A percentile compares a stretch with the other conserved stretches of the same genome.
phyloP scores from a whole-genome alignment of 1,140 invertebrate species.

The Drosophila chauvacae region DNA sequence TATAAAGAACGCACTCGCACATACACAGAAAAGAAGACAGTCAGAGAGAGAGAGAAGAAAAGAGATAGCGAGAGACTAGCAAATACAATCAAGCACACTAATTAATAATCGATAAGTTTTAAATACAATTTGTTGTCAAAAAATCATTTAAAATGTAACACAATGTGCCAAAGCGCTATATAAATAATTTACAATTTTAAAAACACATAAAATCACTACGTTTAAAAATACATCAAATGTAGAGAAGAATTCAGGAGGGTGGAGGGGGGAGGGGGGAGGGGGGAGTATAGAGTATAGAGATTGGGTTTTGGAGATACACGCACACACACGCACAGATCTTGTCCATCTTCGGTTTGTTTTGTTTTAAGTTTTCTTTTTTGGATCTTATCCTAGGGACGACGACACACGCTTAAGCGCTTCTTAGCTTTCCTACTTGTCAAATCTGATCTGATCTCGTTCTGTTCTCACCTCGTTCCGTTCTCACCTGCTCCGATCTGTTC shows the following conservation, averaged over 20 bases:
- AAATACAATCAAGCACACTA: background rate
- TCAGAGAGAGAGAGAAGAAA: slow-evolving; percentile 11
- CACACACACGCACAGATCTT: slow-evolving; percentile 15
- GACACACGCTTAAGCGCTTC: slow-evolving; percentile 21
- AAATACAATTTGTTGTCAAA: slow-evolving; percentile 29
- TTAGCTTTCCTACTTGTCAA: slow-evolving; percentile 43
- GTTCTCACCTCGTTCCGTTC: slow-evolving; percentile 9
- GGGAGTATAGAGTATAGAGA: slow-evolving; percentile 11
- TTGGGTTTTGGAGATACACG: slow-evolving; percentile 19
- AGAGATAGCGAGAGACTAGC: slow-evolving; percentile 19
- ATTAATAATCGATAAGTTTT: background rate
- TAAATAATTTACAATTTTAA: slow-evolving; percentile 32
- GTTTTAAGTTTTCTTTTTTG: background rate
- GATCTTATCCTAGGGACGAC: slow-evolving; percentile 60
- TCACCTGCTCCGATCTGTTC: slow-evolving; percentile 18
- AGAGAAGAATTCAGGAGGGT: too few species aligned
- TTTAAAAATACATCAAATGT: background rate
- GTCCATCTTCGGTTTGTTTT: slow-evolving; percentile 10
- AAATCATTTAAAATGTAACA: slow-evolving; percentile 54
- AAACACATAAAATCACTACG: slow-evolving; percentile 9
- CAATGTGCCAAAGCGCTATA: slow-evolving; percentile 18
- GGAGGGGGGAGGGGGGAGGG: too few species aligned
- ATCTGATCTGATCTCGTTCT: slow-evolving; percentile 15
- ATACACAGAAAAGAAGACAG: slow-evolving; percentile 6
- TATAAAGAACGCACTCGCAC: slow-evolving; percentile 15